Conservation (phyloP, 2,113 vertebrate genomes). For the Oenanthe oenanthe region DNA sequence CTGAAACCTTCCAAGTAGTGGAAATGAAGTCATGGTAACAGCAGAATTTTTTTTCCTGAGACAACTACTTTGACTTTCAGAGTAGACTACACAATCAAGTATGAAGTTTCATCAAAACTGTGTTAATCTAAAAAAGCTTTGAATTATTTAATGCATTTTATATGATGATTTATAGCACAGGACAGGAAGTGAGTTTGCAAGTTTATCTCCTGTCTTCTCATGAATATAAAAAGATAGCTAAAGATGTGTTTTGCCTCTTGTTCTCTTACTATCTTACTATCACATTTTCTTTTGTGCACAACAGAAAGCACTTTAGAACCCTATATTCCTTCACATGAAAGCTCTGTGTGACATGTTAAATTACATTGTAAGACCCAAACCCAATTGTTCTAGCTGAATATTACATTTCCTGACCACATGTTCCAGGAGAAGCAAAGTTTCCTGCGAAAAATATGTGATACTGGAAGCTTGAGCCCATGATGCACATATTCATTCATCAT, state of each 20-base stretch:
- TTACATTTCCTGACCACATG: neutral
- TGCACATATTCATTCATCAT: neutral
- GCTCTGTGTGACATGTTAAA: accelerated
- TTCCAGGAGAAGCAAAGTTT: neutral
- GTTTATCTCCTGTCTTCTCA: neutral
- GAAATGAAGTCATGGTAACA: neutral
- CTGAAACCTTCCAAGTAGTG: accelerated
- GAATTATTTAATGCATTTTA: neutral
- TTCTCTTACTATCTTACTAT: neutral
- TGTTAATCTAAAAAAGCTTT: neutral
- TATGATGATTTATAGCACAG: neutral
- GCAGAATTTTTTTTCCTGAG: neutral
- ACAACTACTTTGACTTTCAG: neutral
- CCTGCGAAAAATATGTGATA: neutral
- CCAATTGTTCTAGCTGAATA: neutral
- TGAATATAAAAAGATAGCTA: accelerated
- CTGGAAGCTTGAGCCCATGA: neutral
- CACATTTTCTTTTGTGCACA: neutral
- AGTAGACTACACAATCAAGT: neutral
- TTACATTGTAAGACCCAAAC: neutral
- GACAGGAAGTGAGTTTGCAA: neutral
- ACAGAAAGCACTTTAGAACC: neutral
- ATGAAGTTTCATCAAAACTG: neutral
- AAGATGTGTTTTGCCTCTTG: neutral
- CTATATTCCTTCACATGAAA: neutral